Evolutionary conservation across 2,797 vertebrate species (phyloP).

Genomic region (Aselliscus stoliczkanus): DNA sequence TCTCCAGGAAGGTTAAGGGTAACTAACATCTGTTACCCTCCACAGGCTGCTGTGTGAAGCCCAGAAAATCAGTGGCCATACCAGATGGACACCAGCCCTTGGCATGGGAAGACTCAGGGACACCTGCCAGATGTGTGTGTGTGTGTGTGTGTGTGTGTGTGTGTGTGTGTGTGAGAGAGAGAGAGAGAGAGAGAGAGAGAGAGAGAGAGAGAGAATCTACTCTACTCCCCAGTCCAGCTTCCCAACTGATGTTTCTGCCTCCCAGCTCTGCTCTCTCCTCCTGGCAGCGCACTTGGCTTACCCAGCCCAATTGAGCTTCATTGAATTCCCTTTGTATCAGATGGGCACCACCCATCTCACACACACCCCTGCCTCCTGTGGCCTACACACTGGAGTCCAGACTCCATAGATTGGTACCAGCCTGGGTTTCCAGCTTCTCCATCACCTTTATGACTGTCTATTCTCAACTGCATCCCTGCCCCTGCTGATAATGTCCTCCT

Average conservation of each 20-base stretch:
- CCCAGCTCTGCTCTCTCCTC: background rate
- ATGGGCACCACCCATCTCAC: background rate
- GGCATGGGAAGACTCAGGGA: background rate
- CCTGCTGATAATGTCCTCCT: background rate
- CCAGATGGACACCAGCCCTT: background rate
- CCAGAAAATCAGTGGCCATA: background rate
- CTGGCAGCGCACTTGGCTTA: background rate
- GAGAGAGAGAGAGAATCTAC: background rate
- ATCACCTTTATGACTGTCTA: background rate
- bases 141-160: background rate
- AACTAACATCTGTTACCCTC: background rate
- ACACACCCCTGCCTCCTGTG: background rate
- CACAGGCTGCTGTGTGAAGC: slow-evolving; percentile 33
- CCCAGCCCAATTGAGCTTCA: background rate
- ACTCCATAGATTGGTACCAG: background rate
- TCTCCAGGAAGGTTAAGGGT: background rate
- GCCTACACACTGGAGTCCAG: background rate
- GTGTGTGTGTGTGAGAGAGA: background rate
- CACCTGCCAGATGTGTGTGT: background rate
- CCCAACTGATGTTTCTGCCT: background rate
- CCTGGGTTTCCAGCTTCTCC: background rate
- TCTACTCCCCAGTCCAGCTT: background rate
- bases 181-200: background rate
- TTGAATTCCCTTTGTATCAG: background rate
- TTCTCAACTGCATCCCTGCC: background rate